phyloP scores from a whole-genome alignment of 2,797 vertebrate genomes.

The Macropodus opercularis region DNA sequence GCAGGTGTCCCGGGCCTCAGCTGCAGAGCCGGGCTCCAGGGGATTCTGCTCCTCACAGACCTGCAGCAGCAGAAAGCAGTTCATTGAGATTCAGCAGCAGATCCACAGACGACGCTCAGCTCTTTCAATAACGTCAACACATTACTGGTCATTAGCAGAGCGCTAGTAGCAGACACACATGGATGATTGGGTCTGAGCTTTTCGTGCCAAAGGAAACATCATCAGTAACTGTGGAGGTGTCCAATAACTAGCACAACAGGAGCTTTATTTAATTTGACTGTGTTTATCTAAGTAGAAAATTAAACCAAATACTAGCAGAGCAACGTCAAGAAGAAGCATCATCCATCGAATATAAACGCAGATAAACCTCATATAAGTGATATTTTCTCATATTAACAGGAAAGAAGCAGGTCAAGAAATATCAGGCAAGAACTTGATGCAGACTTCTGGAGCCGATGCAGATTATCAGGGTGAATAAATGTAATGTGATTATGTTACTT shows the following conservation, averaged over 20 bases:
- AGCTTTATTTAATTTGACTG: too few species aligned
- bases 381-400: conserved; percentile 20
- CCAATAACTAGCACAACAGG: too few species aligned
- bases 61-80: conserved; percentile 45
- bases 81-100: conserved; percentile 60
- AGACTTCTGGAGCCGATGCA: background rate
- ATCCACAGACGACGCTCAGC: conserved; percentile 19
- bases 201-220: too few species aligned
- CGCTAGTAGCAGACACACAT: too few species aligned
- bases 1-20: conserved; percentile 47
- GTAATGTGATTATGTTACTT: background rate
- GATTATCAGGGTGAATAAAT: background rate
- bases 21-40: conserved; percentile 48
- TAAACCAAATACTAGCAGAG: too few species aligned
- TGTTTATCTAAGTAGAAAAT: too few species aligned
- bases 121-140: conserved; percentile 19
- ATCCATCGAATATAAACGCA: too few species aligned
- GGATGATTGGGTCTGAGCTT: background rate
- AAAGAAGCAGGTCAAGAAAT: conserved; percentile 6
- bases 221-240: too few species aligned
- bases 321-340: too few species aligned
- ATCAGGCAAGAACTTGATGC: background rate
- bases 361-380: too few species aligned
- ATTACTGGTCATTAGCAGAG: conserved; percentile 53
- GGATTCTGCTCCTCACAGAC: conserved; percentile 24